Conservation (phyloP, 2,113 vertebrate genomes). For the Paradoxurus hermaphroditus region DNA sequence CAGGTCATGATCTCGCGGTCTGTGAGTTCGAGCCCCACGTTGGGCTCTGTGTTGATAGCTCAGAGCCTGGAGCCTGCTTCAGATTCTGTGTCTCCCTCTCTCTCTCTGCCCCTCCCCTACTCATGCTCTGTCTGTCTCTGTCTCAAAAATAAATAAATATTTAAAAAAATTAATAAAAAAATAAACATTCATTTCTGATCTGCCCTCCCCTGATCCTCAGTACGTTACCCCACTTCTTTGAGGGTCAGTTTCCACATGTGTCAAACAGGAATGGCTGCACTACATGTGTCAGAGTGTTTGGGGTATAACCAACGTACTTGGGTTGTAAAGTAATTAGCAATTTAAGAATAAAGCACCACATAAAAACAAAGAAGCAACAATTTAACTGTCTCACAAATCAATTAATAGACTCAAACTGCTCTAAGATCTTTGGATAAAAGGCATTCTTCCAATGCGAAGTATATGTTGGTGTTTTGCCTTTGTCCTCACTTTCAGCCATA, state of each 20-base stretch:
- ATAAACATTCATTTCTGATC: not conserved
- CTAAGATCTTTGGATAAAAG: constrained; percentile 46
- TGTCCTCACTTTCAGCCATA: constrained; percentile 11
- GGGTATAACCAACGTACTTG: not conserved
- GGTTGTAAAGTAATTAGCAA: not conserved
- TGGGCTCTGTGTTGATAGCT: too few relatives aligned
- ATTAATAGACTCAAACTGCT: constrained; percentile 48
- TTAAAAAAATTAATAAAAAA: too few relatives aligned
- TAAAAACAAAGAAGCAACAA: constrained; percentile 30
- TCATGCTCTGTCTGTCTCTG: too few relatives aligned
- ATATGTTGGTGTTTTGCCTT: constrained; percentile 5
- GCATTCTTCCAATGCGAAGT: not conserved
- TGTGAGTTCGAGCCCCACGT: too few relatives aligned
- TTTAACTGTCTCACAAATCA: constrained; percentile 37
- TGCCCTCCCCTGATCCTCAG: not conserved
- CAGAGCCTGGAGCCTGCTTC: too few relatives aligned
- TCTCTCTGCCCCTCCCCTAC: too few relatives aligned
- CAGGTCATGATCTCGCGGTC: too few relatives aligned
- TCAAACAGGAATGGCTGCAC: not conserved
- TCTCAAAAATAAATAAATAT: too few relatives aligned
- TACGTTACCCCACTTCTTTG: not conserved
- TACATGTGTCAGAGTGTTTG: not conserved
- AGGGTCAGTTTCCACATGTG: not conserved
- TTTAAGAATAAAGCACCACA: constrained; percentile 3
- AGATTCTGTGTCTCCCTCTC: too few relatives aligned